Percentiles rank a stretch among this genome's conserved stretches.
phyloP scores from a whole-genome alignment of 2,113 vertebrate species.

The Genyomyrus donnyi region DNA sequence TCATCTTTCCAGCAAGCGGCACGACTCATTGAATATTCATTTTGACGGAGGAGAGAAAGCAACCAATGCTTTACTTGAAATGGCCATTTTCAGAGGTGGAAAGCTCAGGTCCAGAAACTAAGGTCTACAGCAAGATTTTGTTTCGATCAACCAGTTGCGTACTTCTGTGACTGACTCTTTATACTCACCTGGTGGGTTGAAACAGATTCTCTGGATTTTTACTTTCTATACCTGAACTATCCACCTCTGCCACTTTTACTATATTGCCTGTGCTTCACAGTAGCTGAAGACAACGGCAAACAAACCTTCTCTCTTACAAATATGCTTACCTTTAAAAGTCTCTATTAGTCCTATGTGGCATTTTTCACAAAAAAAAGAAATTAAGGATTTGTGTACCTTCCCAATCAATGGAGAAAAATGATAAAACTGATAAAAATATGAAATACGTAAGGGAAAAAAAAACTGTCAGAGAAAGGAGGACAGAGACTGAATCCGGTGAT shows the following conservation, averaged over 20 bases:
- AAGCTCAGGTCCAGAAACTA: neutral
- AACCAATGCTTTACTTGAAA: neutral
- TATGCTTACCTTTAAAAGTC: neutral
- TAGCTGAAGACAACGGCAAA: neutral
- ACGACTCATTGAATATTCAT: neutral
- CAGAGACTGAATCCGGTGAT: neutral
- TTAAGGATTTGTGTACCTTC: neutral
- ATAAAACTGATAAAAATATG: neutral
- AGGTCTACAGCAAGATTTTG: neutral
- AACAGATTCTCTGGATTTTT: neutral
- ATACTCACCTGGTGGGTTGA: neutral
- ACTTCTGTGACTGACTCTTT: no score
- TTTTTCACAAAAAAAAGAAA: neutral
- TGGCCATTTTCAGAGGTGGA: neutral
- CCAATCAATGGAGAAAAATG: no score
- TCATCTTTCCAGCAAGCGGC: neutral
- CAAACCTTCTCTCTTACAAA: neutral
- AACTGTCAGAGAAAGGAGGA: neutral
- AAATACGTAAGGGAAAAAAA: neutral
- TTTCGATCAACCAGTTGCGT: neutral
- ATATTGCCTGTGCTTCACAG: neutral
- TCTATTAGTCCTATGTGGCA: neutral
- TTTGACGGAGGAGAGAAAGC: neutral
- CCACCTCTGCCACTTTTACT: neutral
- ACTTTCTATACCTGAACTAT: neutral